Conservation (phyloP, 2,888 invertebrate genomes). For the Lasioglossum malachurum region DNA sequence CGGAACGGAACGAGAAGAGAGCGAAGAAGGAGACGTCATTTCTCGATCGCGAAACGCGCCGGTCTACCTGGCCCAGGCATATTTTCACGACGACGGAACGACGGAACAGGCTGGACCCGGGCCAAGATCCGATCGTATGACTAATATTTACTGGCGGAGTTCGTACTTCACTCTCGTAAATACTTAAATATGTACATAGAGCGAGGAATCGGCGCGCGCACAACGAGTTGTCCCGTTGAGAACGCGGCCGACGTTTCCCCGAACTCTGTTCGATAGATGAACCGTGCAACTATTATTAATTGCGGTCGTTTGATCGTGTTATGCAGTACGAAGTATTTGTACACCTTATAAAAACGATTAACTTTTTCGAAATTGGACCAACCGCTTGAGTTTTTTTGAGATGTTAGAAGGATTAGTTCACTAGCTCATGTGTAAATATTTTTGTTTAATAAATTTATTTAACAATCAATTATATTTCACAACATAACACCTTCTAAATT, state of each 20-base stretch:
- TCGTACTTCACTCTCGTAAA: slow-evolving; percentile 31
- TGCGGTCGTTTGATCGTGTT: neutral
- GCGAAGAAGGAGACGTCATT: neutral
- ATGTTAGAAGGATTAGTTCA: too few species aligned
- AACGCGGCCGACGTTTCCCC: neutral
- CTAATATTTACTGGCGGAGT: slow-evolving; percentile 63
- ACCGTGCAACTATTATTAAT: slow-evolving; percentile 1
- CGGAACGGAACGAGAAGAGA: neutral
- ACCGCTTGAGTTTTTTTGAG: too few species aligned
- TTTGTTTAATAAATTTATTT: too few species aligned
- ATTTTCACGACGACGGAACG: slow-evolving; percentile 45
- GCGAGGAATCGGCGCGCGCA: slow-evolving; percentile 12
- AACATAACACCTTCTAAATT: too few species aligned
- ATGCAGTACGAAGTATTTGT: neutral
- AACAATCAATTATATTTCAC: too few species aligned
- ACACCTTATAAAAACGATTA: too few species aligned
- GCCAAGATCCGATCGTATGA: slow-evolving; percentile 67
- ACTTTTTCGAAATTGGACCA: too few species aligned
- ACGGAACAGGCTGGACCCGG: slow-evolving; percentile 49
- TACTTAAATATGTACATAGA: neutral
- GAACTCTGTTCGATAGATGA: neutral
- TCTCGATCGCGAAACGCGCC: neutral
- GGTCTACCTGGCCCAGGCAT: slow-evolving; percentile 21
- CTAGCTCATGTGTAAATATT: too few species aligned
- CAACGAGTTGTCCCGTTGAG: neutral